Evolutionary conservation across 1,140 invertebrate species (phyloP), one percentile per base, ranked within the genome.

Genomic region (Doryteuthis pealeii): DNA sequence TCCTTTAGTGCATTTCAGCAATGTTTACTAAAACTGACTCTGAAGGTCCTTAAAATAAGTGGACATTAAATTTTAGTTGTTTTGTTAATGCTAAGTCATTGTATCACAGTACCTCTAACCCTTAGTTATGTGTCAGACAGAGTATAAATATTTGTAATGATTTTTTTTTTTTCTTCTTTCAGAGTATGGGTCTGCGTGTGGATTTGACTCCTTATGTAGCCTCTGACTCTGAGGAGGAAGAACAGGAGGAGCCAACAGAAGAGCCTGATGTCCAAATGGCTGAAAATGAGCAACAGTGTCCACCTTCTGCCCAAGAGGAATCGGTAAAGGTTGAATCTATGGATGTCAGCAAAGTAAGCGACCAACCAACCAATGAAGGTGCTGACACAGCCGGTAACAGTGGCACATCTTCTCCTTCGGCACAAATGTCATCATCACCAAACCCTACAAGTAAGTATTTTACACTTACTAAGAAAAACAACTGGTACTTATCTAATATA

Each of bases 161-260:
- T n/a, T n/a, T n/a, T 12, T 22, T 62, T 62, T 22, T 6, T 62
- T 62, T 71, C 28, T 49, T 70, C n/a, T 80, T 78, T 31, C 72
- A 83, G 82, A 82, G 82, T 72, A 70, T 83, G 74, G 76, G 71
- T 15, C 71, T 79, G 6, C 65, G 76, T 14, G 75, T 83, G 5
- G 82, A 84, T 71, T 35, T 82, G 62, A 71, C 76, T 8, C 81
- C 81, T 15, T 81, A 84, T 74, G 71, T 73, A 12, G 30, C 22
- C n/a, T 26, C 32, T 32, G 28, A 40, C 3, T 40, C 35, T 40
- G 35, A 40, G 35, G 66, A 14, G 3, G 35, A 70, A 31, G 72
- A 30, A 40, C 62, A 62, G 28, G 28, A 68, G 28, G 49, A 49
- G 28, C 31, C 10, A 62, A 62, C 18, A 22, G 54, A 62, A 22